phyloP scores from a whole-genome alignment of 2,113 vertebrate species.

The Nerophis ophidion region DNA sequence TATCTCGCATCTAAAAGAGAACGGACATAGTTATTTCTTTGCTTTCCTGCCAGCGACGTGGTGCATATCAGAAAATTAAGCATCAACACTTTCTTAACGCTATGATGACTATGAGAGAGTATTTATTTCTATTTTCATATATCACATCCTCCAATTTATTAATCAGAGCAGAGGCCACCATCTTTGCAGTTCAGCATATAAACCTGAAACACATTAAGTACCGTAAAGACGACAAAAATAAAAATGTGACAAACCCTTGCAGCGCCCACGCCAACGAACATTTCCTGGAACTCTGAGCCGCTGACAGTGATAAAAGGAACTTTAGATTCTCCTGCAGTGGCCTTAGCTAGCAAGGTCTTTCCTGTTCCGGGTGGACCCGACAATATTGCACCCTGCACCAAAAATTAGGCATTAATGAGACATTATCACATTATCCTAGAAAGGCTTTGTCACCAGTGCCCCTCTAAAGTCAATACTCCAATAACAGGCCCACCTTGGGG shows the following conservation, averaged over 20 bases:
- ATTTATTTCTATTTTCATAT: too few species aligned
- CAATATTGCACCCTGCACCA: conserved; percentile 85
- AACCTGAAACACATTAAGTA: neutral
- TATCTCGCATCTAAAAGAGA: conserved; percentile 75
- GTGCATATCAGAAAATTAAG: neutral
- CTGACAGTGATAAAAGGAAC: conserved; percentile 95
- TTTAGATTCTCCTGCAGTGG: conserved; percentile 90
- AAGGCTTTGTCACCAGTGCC: neutral
- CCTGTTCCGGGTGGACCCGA: conserved; percentile 96
- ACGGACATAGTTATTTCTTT: neutral
- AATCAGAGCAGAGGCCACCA: neutral
- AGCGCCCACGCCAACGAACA: conserved; percentile 94
- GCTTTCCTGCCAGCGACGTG: neutral
- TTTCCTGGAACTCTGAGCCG: conserved; percentile 93
- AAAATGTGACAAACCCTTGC: conserved; percentile 79
- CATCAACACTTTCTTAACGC: neutral
- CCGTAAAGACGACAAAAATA: neutral
- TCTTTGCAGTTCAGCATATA: neutral
- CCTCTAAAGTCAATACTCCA: neutral
- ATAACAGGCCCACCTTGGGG: conserved; percentile 73
- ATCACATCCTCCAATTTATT: too few species aligned
- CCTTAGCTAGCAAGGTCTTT: conserved; percentile 94
- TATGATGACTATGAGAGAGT: neutral
- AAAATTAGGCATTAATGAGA: neutral
- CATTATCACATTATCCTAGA: neutral